Conservation (phyloP, 2,113 vertebrate genomes). For the Probosciger aterrimus region DNA sequence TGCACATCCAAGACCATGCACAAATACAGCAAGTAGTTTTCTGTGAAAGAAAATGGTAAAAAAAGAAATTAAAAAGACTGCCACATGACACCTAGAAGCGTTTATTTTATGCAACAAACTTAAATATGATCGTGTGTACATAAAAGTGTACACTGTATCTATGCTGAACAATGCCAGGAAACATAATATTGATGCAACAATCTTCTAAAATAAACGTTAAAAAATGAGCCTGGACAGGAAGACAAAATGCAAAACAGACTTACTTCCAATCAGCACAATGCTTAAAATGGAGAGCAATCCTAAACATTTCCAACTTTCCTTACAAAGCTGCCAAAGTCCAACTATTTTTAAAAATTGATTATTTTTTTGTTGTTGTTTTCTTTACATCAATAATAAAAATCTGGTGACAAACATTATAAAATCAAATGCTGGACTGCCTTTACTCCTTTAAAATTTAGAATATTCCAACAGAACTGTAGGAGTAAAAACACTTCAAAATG, state of each 20-base stretch:
- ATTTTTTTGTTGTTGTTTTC: slow-evolving; percentile 41
- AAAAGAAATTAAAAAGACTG: slow-evolving; percentile 40
- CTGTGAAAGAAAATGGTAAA: not conserved
- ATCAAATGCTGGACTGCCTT: slow-evolving; percentile 78
- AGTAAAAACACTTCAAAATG: slow-evolving; percentile 79
- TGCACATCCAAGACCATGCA: not conserved
- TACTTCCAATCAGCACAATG: slow-evolving; percentile 74
- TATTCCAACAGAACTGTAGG: slow-evolving; percentile 76
- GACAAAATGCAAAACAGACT: slow-evolving; percentile 79
- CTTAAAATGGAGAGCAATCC: slow-evolving; percentile 73
- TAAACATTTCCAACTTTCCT: slow-evolving; percentile 76
- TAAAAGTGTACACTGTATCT: slow-evolving; percentile 77
- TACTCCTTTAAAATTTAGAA: slow-evolving; percentile 79
- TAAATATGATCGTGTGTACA: slow-evolving; percentile 85
- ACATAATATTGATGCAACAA: slow-evolving; percentile 77
- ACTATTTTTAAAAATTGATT: slow-evolving; percentile 74
- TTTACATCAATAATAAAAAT: slow-evolving; percentile 83
- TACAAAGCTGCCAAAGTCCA: slow-evolving; percentile 80
- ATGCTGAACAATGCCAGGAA: slow-evolving; percentile 84
- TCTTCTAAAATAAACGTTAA: slow-evolving; percentile 77
- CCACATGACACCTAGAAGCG: slow-evolving; percentile 84
- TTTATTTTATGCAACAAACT: slow-evolving; percentile 91
- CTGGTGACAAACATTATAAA: slow-evolving; percentile 83
- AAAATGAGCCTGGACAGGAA: slow-evolving; percentile 73
- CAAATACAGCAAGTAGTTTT: not conserved